phyloP scores from a whole-genome alignment of 2,888 invertebrate species.

The Tinea pellionella region DNA sequence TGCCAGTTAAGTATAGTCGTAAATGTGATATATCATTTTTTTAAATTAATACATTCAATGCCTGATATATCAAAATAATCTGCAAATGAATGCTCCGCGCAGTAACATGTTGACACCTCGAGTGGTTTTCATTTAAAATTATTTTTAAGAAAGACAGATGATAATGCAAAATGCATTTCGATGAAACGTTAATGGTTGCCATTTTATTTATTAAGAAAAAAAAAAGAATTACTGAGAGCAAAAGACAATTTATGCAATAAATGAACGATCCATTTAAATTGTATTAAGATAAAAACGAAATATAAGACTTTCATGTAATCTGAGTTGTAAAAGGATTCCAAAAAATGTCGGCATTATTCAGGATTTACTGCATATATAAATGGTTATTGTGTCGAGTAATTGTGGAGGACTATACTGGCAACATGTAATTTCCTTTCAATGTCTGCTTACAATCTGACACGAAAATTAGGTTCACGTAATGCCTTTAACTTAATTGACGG shows the following conservation, averaged over 20 bases:
- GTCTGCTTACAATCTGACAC: background rate
- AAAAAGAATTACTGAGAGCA: background rate
- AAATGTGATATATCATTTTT: background rate
- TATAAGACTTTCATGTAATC: background rate
- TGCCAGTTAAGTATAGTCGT: background rate
- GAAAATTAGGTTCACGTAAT: background rate
- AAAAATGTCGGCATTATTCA: background rate
- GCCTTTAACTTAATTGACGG: background rate
- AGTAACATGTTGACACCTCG: background rate
- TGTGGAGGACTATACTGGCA: background rate
- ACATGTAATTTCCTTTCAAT: constrained; percentile 1
- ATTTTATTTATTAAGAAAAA: background rate
- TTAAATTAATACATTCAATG: background rate
- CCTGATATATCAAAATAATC: constrained; percentile 3
- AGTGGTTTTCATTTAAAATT: constrained; percentile 1
- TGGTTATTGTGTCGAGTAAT: background rate
- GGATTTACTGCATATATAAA: background rate
- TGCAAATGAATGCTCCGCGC: background rate
- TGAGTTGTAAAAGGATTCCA: background rate
- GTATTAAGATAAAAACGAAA: background rate
- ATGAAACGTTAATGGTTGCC: constrained; percentile 27
- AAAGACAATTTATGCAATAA: background rate
- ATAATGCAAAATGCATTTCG: constrained; percentile 25
- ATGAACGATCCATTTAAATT: background rate
- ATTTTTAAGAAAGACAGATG: constrained; percentile 23